Evolutionary conservation across 2,888 invertebrate genomes (phyloP), one percentile per base, ranked within the genome.

Genomic region (Balanococcus diminutus): DNA sequence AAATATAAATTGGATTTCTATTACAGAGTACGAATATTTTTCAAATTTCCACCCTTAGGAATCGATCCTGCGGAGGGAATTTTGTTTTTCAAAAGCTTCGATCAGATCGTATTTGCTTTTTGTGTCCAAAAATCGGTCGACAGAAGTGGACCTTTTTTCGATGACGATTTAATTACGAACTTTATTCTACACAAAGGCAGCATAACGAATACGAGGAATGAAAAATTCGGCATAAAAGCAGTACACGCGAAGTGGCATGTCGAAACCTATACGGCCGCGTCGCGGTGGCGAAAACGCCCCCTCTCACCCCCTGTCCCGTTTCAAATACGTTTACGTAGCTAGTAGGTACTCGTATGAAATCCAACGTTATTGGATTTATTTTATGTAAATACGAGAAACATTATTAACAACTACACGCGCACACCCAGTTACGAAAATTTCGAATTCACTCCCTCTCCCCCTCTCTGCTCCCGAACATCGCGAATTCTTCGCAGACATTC

Each of bases 91-190:
- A 16, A 75, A 28, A 32, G n/a, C n/a, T 32, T 6, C 22, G 9
- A 32, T 79, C n/a, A n/a, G 0, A 32, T 25, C 28, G 11, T 28
- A 28, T 32, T 36, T 19, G n/a, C 16, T 19, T 32, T 79, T 32
- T 79, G 11, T 79, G 11, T 36, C 79, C 0, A 19, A 42, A n/a
- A 42, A 19, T 14, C 14, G 22, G 25, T 11, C 11, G 14, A 67
- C 36, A 14, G 2, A 79, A 22, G n/a, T 79, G 22, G 22, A 81
- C 14, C 16, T 42, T 39, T 81, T 39, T n/a, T 11, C 81, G 16
- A 32, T 32, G 36, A 75, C 32, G 75, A 75, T 75, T 32, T 32
- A 75, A 75, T 75, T 75, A 75, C 28, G n/a, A 67, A 75, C 36
- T 75, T 75, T 28, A 28, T 36, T 51, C 32, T 1, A n/a, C 36